Percentiles rank a stretch among this genome's conserved stretches.
phyloP scores from a whole-genome alignment of 2,888 invertebrate species.

The Erpobdella octoculata region DNA sequence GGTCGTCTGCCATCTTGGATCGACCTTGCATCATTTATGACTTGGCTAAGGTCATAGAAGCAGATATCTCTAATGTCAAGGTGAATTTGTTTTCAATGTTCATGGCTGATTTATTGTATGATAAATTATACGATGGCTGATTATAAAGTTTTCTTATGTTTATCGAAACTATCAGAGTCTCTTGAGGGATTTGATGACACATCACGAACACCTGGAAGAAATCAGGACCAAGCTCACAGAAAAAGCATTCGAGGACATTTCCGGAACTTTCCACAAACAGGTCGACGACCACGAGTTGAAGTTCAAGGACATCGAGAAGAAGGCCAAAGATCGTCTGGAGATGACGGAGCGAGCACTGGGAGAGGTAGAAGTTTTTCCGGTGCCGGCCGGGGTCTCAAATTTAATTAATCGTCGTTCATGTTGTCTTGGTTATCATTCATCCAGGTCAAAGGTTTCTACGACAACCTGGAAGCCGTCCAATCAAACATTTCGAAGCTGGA shows the following conservation, averaged over 20 bases:
- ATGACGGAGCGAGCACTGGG: neutral
- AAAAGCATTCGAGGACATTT: neutral
- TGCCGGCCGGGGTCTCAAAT: too few species aligned
- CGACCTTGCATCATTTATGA: slow-evolving; percentile 56
- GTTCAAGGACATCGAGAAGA: slow-evolving; percentile 9
- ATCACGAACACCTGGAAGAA: neutral
- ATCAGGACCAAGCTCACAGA: neutral
- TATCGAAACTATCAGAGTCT: too few species aligned
- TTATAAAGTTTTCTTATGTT: too few species aligned
- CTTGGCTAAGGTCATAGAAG: slow-evolving; percentile 47
- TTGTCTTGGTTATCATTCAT: too few species aligned
- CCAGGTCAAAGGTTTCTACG: slow-evolving; percentile 75
- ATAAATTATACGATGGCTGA: too few species aligned
- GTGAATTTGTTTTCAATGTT: too few species aligned
- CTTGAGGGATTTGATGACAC: neutral
- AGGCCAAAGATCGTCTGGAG: neutral
- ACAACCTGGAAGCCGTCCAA: slow-evolving; percentile 85
- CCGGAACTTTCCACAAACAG: neutral
- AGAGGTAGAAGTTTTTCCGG: neutral
- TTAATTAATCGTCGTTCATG: too few species aligned
- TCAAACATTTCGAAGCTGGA: slow-evolving; percentile 92
- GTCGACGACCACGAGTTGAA: neutral
- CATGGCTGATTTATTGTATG: too few species aligned
- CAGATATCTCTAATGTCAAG: neutral
- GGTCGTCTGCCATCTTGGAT: slow-evolving; percentile 67